These are phyloP conservation scores for Xerus inauris DNA, from an alignment of 2,113 vertebrate genomes.

Conservation along the genomic window DNA sequence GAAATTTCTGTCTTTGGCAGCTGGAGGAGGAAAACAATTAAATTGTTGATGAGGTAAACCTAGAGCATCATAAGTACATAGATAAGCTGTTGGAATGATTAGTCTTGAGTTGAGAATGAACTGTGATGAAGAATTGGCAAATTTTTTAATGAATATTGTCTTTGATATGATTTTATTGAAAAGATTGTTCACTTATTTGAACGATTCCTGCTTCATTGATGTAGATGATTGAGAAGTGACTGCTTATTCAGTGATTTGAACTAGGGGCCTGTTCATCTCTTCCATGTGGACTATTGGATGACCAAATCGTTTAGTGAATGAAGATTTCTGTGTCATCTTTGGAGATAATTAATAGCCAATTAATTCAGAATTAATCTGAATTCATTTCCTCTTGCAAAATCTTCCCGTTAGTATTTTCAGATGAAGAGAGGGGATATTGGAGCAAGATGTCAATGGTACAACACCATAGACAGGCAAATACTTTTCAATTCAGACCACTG, in stretches of 20 bases:
- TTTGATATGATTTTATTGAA: background rate
- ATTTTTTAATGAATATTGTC: background rate
- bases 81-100: background rate
- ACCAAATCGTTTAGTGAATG: background rate
- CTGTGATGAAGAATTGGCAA: background rate
- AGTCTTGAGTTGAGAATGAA: background rate
- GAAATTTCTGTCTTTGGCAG: background rate
- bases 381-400: background rate
- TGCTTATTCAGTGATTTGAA: background rate
- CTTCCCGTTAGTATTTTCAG: background rate
- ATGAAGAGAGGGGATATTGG: background rate
- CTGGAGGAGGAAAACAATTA: background rate
- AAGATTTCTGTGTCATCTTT: background rate
- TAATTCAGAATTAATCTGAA: background rate
- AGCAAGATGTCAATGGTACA: background rate
- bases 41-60: background rate
- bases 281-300: background rate
- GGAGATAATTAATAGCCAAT: slow-evolving; percentile 10
- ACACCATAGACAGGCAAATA: background rate
- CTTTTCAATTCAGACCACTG: background rate
- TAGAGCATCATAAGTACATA: background rate
- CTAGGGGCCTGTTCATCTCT: background rate
- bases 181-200: background rate
- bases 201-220: background rate
- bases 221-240: background rate